These are phyloP conservation scores for Passer domesticus DNA, from an alignment of 2,113 vertebrate species.

Conservation along the genomic window DNA sequence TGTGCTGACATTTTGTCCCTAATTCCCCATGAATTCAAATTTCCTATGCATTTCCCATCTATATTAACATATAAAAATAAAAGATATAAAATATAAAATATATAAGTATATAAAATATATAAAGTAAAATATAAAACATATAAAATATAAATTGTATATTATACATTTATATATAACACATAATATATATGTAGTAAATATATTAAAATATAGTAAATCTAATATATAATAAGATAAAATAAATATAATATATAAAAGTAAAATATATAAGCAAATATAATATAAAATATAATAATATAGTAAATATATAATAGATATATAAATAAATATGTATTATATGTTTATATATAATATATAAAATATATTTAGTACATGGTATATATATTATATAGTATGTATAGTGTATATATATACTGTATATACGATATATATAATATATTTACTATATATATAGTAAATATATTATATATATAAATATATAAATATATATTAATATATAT, in stretches of 20 bases:
- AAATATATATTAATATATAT: too few species aligned
- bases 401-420: too few species aligned
- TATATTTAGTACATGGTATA: too few species aligned
- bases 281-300: too few species aligned
- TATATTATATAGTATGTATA: too few species aligned
- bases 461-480: too few species aligned
- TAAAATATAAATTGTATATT: neutral
- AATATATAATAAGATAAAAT: too few species aligned
- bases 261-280: too few species aligned
- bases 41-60: accelerated
- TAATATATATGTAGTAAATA: too few species aligned
- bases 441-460: too few species aligned
- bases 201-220: neutral
- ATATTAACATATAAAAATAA: neutral
- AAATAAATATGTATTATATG: neutral
- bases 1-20: neutral
- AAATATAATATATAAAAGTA: too few species aligned
- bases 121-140: neutral
- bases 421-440: neutral
- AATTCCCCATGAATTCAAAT: neutral
- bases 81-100: neutral
- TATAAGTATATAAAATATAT: neutral
- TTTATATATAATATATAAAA: neutral
- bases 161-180: too few species aligned
- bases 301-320: neutral